Evolutionary conservation across 2,888 invertebrate species (phyloP), one percentile per base, ranked within the genome.

Genomic region (Callyntrura guangdongensis): DNA sequence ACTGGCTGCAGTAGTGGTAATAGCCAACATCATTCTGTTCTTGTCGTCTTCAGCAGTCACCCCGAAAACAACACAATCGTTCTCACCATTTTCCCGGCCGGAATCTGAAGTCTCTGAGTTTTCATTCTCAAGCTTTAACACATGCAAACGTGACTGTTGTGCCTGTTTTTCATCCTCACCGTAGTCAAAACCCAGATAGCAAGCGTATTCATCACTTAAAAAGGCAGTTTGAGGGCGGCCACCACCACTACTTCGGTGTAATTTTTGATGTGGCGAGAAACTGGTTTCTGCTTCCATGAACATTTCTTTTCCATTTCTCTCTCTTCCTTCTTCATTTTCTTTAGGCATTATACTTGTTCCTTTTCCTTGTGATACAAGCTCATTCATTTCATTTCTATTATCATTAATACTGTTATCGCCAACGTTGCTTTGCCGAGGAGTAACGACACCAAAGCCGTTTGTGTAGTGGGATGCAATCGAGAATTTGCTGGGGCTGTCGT

Each of bases 121-220:
- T 61, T 82, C 69, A 74, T 90, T 90, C 86, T 86, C 86, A 74
- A 86, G 86, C 27, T 82, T 86, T 11, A 82, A 49, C 56, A 82
- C 61, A 82, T 86, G 86, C 72, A 90, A 86, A 53, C 86, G 86
- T 17, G 90, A 5, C 45, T 47, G 53, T n/a, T 36, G 59, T 6
- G 89, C 77, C 86, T 90, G 86, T 83, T 67, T 74, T 86, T 90
- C 72, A 72, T 59, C 64, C 56, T 74, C 20, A 83, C 74, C 86
- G 82, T 86, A 86, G 53, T 86, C 90, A 67, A 82, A 90, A 53
- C 90, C 90, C 90, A 90, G 86, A 86, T 83, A 90, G 81, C 79
- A 83, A 86, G 90, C 90, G 59, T 90, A 90, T 90, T 90, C 90
- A 86, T 90, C 90, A 83, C 90, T 90, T 90, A 90, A 82, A 72